These are phyloP conservation scores for Falco concolor DNA, from an alignment of 2,797 vertebrate species.

Conservation along the genomic window DNA sequence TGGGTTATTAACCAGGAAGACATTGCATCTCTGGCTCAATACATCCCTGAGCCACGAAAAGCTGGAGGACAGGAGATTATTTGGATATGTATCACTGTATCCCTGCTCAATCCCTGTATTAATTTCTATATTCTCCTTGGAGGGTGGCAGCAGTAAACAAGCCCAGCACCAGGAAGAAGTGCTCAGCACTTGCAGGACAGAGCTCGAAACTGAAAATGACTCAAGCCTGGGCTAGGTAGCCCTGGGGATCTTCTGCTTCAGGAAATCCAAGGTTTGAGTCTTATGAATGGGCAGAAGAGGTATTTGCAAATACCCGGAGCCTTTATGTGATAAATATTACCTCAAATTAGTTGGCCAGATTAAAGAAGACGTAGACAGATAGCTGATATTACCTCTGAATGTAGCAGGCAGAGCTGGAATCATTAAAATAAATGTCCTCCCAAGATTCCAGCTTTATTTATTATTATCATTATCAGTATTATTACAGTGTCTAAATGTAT, in stretches of 20 bases:
- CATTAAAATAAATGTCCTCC: conserved; percentile 63
- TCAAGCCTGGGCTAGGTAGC: neutral
- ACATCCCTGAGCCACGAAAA: neutral
- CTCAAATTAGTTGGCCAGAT: conserved; percentile 54
- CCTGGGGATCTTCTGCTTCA: neutral
- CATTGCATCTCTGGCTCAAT: neutral
- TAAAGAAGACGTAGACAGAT: conserved; percentile 57
- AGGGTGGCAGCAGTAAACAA: neutral
- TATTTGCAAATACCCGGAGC: conserved; percentile 12
- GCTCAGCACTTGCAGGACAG: neutral
- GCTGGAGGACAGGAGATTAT: neutral
- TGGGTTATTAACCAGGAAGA: neutral
- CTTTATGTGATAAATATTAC: conserved; percentile 49
- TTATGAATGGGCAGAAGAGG: neutral
- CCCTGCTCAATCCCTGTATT: neutral
- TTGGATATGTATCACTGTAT: neutral
- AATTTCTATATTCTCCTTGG: neutral
- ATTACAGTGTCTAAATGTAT: conserved; percentile 38
- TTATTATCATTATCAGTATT: conserved; percentile 52
- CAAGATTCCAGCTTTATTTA: conserved; percentile 58
- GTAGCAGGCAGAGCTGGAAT: conserved; percentile 28
- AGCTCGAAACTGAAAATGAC: neutral
- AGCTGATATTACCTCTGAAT: conserved; percentile 32
- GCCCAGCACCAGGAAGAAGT: neutral
- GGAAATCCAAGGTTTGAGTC: neutral